phyloP scores from a whole-genome alignment of 2,113 vertebrate species.

The Poeciliopsis occidentalis region DNA sequence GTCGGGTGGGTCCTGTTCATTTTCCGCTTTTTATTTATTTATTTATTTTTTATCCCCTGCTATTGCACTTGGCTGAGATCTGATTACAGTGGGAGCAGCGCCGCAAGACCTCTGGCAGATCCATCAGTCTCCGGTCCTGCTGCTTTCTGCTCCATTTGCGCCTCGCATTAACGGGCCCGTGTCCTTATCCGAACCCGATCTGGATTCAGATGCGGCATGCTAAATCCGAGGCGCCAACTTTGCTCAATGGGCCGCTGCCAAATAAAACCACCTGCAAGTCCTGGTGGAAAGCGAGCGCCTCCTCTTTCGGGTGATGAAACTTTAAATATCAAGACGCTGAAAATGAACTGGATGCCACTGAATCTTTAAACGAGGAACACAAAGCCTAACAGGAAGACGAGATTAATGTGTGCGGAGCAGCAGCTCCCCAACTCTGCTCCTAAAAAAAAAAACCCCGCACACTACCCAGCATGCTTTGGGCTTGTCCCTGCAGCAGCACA shows the following conservation, averaged over 20 bases:
- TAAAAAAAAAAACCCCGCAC: accelerated
- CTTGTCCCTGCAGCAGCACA: no score
- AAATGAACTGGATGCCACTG: background rate
- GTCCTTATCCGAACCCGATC: background rate
- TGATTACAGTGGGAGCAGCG: conserved; percentile 1
- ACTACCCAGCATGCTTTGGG: no score
- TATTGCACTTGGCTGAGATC: conserved; percentile 8
- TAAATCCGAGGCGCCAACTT: background rate
- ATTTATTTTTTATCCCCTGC: background rate
- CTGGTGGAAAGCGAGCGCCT: background rate
- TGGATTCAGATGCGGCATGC: background rate
- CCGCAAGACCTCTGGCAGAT: conserved; percentile 3
- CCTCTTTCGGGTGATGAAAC: background rate
- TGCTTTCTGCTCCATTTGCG: conserved; percentile 19
- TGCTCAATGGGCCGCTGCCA: background rate
- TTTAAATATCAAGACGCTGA: background rate
- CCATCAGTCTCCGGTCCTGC: conserved; percentile 12
- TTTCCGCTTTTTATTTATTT: background rate
- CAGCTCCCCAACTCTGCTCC: no score
- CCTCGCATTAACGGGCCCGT: background rate
- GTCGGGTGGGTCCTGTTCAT: background rate
- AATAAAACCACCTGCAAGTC: background rate
- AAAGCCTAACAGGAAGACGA: background rate
- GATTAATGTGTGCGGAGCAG: no score
- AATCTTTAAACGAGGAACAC: background rate